Base-by-base conservation (phyloP, 2,888 invertebrate genomes). In the Diaperis boleti region DNA sequence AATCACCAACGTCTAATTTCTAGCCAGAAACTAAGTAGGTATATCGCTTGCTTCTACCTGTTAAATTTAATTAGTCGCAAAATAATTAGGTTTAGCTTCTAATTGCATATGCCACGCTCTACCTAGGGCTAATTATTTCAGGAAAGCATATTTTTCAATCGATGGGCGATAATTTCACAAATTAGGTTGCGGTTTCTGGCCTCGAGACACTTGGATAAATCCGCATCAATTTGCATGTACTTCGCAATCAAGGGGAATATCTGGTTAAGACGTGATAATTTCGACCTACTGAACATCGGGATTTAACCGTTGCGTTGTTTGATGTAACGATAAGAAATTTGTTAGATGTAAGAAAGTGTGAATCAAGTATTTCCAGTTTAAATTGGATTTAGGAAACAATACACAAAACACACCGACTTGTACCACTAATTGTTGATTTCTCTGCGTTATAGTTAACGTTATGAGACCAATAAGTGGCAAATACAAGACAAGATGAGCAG, bases 11-110 rank as follows among this genome's bases (percentile, higher is more conserved):
- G 1, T 44, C 14, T 47, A 47, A 47, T 47, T 26, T n/a, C 47
- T 47, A 47, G 47, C 31, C 31, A 15, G 47, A 17, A 47, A 47
- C 47, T 47, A 47, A 47, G 31, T 47, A 47, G 47, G 47, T 47
- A 47, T 15, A 47, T 31, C 47, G 47, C 13, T 29, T 6, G n/a
- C 47, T 47, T 47, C 29, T 47, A 47, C 47, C 47, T 47, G 47
- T 47, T 47, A 47, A 29, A 47, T 47, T 47, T 47, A 47, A 47
- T 47, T 47, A 47, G 47, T 10, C 47, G 47, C 47, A 13, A n/a
- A 47, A 29, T 47, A 47, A 47, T 47, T 47, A 8, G 15, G 47
- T 47, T 39, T 47, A 47, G 47, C 6, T 13, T 11, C 20, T 47
- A 47, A 47, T 47, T 47, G 47, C 47, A 47, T 22, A 22, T 13